Conservation (phyloP, 2,797 vertebrate species). For the Megalops cyprinoides region DNA sequence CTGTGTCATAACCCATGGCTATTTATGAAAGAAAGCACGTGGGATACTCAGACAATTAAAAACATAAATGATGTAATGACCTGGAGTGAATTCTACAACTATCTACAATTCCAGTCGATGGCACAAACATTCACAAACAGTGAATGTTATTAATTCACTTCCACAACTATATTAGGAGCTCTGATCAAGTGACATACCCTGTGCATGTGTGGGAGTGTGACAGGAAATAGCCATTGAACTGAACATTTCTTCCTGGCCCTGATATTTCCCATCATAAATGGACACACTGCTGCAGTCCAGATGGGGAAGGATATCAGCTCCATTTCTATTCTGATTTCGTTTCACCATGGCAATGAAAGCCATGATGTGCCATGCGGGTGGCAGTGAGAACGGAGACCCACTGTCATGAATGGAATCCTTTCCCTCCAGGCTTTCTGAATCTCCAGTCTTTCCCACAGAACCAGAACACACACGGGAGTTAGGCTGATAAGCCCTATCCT, state of each 20-base stretch:
- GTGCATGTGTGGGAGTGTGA: not conserved
- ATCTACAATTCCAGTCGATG: not conserved
- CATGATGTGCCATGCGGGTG: not conserved
- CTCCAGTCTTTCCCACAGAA: not conserved
- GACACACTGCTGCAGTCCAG: not conserved
- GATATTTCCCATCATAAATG: not conserved
- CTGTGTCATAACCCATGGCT: not conserved
- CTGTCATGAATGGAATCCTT: not conserved
- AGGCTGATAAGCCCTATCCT: not conserved
- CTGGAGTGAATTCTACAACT: no score
- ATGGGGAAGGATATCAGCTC: not conserved
- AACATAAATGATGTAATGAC: no score
- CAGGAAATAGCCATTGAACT: not conserved
- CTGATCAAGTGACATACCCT: not conserved
- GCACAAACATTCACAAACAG: no score
- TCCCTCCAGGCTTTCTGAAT: not conserved
- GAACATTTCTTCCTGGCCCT: not conserved
- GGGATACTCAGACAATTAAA: no score
- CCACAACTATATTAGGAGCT: not conserved
- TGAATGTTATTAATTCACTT: not conserved
- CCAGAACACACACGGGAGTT: not conserved
- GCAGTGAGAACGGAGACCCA: not conserved
- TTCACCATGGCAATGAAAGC: not conserved
- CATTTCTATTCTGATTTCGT: not conserved
- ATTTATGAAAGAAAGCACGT: not conserved